Base-by-base conservation (phyloP, 2,113 vertebrate genomes). In the Hepsetus odoe region DNA sequence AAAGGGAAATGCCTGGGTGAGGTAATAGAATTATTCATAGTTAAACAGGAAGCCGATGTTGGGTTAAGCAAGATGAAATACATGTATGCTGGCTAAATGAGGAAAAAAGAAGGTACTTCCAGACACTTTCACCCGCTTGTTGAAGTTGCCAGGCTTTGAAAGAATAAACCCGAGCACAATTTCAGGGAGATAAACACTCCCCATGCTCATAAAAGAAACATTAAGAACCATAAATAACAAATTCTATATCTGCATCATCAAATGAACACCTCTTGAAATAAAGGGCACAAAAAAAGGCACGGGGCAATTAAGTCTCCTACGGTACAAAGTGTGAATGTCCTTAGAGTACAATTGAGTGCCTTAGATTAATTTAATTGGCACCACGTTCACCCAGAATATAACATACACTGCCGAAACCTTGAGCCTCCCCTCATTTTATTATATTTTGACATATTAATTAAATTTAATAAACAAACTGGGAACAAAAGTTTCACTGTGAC, bases 1-100 rank as follows among this genome's bases (percentile, higher is more conserved):
- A 53, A 42, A 75, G 76, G 28, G 26, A n/a, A 72, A 56, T 38
- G 26, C 69, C 40, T 3, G 55, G 66, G 83, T 76, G 77, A 44
- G 38, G 76, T n/a, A 84, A 87, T 68, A 82, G 81, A 82, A 72
- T 81, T 82, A 88, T 82, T 89, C 67, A 86, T 51, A 86, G 76
- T 86, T 82, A 85, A 88, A 79, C 73, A 22, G 78, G 35, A 68
- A 28, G 7, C 49, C 51, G 44, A 66, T n/a, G 13, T 32, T 69
- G 79, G 46, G 56, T 61, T 71, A 70, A 38, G 42, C 32, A 70
- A 33, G 56, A 75, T 69, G 72, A 51, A 77, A 69, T 58, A 58
- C 51, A 35, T 33, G n/a, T 35, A 51, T n/a, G 16, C 33, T 30
- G 24, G 26, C 30, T 16, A 61, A 40, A 28, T 24, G 5, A 8